Conservation (phyloP, 2,797 vertebrate species). For the Spea hammondii region DNA sequence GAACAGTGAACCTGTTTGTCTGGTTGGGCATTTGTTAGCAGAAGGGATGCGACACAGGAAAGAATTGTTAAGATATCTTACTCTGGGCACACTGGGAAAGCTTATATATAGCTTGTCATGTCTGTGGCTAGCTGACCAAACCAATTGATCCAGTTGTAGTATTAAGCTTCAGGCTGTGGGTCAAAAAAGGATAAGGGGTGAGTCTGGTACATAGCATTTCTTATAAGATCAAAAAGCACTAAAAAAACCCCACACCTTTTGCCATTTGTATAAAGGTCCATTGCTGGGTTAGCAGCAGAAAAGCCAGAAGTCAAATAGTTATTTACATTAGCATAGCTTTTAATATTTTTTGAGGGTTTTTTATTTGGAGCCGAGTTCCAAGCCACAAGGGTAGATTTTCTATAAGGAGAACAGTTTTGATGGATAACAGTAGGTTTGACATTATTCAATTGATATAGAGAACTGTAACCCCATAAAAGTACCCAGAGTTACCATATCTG, state of each 20-base stretch:
- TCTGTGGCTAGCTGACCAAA: conserved; percentile 34
- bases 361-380: too few species aligned
- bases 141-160: conserved; percentile 37
- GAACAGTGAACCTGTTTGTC: conserved; percentile 44
- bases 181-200: conserved; percentile 30
- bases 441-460: too few species aligned
- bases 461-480: too few species aligned
- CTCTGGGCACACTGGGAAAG: conserved; percentile 30
- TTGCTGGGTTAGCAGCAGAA: not conserved
- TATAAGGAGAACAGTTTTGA: too few species aligned
- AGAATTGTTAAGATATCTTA: conserved; percentile 39
- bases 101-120: conserved; percentile 32
- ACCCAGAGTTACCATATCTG: too few species aligned
- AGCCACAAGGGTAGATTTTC: too few species aligned
- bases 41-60: conserved; percentile 26
- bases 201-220: conserved; percentile 6
- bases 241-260: conserved; percentile 17
- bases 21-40: conserved; percentile 21
- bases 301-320: too few species aligned
- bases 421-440: too few species aligned
- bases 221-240: conserved; percentile 31
- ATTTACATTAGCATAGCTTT: too few species aligned
- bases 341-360: too few species aligned
- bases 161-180: conserved; percentile 38
- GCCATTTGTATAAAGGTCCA: not conserved